Evolutionary conservation across 1,140 invertebrate genomes (phyloP).

Genomic region (Aradophagus sp.): DNA sequence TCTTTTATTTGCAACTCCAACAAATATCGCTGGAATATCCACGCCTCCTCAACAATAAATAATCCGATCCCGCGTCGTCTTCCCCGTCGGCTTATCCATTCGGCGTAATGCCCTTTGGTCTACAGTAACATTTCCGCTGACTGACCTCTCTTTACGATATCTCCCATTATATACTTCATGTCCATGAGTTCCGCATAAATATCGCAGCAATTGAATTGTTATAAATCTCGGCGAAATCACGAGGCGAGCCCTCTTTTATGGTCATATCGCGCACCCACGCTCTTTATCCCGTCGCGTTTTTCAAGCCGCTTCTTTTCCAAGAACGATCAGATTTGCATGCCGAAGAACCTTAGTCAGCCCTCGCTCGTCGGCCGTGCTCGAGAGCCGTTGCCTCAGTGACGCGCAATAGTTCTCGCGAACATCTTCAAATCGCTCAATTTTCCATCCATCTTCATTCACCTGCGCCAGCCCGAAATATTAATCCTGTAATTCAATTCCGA

Average conservation of each 20-base stretch:
- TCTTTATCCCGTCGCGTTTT: constrained; percentile 40
- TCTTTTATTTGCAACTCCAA: constrained; percentile 2
- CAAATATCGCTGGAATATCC: constrained; percentile 28
- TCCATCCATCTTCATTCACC: constrained; percentile 26
- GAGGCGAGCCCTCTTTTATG: constrained; percentile 46
- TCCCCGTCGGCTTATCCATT: constrained; percentile 33
- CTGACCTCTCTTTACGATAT: constrained; percentile 54
- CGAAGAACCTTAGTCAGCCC: no score
- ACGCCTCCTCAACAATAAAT: constrained; percentile 29
- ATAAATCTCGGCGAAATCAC: constrained; percentile 57
- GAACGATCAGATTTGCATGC: constrained; percentile 63
- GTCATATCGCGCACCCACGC: constrained; percentile 47
- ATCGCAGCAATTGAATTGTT: constrained; percentile 59
- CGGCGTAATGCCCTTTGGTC: constrained; percentile 33
- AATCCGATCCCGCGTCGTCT: constrained; percentile 23
- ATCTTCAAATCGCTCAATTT: constrained; percentile 28
- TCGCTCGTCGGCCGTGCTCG: constrained; percentile 42
- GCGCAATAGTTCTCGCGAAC: constrained; percentile 15
- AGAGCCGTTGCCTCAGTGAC: constrained; percentile 59
- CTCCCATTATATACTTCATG: constrained; percentile 51
- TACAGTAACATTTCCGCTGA: constrained; percentile 49
- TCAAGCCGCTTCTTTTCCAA: constrained; percentile 34
- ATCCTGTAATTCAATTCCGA: constrained; percentile 44
- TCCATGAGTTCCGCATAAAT: constrained; percentile 49
- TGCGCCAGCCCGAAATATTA: constrained; percentile 33